These are phyloP conservation scores for Orestias chungarensis DNA, from an alignment of 2,797 vertebrate genomes.

Conservation along the genomic window DNA sequence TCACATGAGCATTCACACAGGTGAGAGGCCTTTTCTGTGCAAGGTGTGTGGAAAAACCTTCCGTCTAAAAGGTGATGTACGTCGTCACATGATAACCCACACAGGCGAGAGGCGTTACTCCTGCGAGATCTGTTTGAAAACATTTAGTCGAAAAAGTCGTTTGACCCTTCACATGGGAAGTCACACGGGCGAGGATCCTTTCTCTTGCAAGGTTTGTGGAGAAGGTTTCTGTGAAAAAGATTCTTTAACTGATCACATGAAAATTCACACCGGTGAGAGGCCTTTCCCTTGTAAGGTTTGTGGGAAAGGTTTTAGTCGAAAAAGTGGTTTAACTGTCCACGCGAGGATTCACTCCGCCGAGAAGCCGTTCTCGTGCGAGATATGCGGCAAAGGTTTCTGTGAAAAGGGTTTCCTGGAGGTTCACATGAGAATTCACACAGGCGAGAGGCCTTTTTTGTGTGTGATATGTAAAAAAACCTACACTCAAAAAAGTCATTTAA, in stretches of 20 bases:
- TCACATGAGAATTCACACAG: slow-evolving; percentile 6
- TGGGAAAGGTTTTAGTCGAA: neutral
- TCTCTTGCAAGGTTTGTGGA: neutral
- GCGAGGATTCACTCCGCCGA: neutral
- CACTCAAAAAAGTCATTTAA: slow-evolving; percentile 3
- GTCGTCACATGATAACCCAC: neutral
- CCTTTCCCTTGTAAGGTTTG: slow-evolving; percentile 1
- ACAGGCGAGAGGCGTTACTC: neutral
- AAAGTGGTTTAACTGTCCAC: neutral
- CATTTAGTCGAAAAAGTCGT: neutral
- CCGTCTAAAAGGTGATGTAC: slow-evolving; percentile 1
- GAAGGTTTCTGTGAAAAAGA: slow-evolving; percentile 1
- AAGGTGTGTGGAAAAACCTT: slow-evolving; percentile 3
- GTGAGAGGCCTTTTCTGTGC: slow-evolving; percentile 1
- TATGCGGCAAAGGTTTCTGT: neutral
- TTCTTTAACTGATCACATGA: neutral
- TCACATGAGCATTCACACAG: slow-evolving; percentile 9
- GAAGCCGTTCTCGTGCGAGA: neutral
- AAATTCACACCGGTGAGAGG: neutral
- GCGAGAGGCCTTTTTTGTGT: slow-evolving; percentile 1
- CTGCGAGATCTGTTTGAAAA: neutral
- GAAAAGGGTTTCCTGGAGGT: neutral
- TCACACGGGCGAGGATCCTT: neutral
- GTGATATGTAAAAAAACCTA: neutral
- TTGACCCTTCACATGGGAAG: slow-evolving; percentile 5